Conservation (phyloP, 2,113 vertebrate genomes). For the Trogon melanurus region DNA sequence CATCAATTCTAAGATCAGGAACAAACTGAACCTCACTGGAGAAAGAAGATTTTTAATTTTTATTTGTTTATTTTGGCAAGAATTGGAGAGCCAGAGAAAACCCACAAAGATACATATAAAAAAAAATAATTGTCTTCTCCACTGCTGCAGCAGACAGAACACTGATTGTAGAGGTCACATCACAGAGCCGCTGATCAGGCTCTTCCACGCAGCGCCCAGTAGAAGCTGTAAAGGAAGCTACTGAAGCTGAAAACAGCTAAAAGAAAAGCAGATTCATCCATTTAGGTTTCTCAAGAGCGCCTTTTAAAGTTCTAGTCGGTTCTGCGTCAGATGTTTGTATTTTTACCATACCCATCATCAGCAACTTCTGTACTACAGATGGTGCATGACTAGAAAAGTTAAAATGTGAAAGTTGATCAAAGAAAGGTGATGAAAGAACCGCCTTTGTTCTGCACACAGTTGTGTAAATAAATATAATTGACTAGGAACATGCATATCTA, state of each 20-base stretch:
- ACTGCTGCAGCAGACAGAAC: background rate
- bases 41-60: background rate
- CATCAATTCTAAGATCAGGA: background rate
- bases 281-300: background rate
- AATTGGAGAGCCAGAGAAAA: background rate
- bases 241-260: background rate
- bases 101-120: background rate
- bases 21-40: background rate
- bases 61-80: background rate
- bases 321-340: background rate
- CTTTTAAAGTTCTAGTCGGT: background rate
- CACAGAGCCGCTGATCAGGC: background rate
- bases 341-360: background rate
- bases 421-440: background rate
- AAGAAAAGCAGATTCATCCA: background rate
- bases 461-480: background rate
- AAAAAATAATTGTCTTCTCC: background rate
- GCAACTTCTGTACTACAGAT: background rate
- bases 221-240: background rate
- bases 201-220: background rate
- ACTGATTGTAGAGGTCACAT: background rate
- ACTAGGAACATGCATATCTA: background rate
- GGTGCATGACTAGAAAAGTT: background rate
- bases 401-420: background rate
- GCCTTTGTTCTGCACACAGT: background rate